A percentile compares a stretch with the other conserved stretches of the same genome.
Evolutionary conservation across 1,140 invertebrate species (phyloP).

Genomic region (Leucophenga varia): DNA sequence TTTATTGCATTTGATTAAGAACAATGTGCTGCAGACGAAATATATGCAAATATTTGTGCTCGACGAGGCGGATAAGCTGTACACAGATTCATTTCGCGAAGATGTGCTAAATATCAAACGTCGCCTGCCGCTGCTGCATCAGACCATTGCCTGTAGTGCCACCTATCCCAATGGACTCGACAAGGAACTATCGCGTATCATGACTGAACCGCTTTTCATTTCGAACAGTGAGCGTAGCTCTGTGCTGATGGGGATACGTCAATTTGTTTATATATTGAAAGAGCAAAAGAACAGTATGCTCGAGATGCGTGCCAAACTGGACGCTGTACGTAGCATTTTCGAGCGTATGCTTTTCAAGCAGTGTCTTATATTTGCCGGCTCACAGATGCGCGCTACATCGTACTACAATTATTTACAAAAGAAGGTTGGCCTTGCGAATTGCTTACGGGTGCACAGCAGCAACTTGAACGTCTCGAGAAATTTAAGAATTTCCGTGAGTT

Average conservation of each 20-base stretch:
- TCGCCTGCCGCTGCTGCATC: constrained; percentile 72
- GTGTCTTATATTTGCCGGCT: constrained; percentile 88
- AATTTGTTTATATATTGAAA: constrained; percentile 67
- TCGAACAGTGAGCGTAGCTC: constrained; percentile 64
- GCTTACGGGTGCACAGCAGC: constrained; percentile 75
- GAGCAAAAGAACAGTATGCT: constrained; percentile 64
- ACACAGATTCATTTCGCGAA: constrained; percentile 73
- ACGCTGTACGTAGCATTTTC: constrained; percentile 72
- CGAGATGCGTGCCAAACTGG: constrained; percentile 70
- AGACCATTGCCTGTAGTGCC: constrained; percentile 90
- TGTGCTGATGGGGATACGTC: constrained; percentile 74
- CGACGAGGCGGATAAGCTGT: constrained; percentile 96
- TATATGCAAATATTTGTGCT: constrained; percentile 79
- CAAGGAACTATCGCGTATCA: constrained; percentile 72
- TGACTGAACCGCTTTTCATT: constrained; percentile 77
- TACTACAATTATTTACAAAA: constrained; percentile 70
- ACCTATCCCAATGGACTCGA: constrained; percentile 84
- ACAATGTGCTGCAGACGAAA: constrained; percentile 66
- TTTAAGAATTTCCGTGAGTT: constrained; percentile 74
- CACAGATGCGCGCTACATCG: constrained; percentile 73
- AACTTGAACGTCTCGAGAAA: constrained; percentile 73
- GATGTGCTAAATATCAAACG: too few relatives aligned
- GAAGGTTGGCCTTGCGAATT: constrained; percentile 72
- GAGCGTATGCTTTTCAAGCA: constrained; percentile 78
- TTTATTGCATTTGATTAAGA: constrained; percentile 80